These are phyloP conservation scores for Poecilia gillii DNA, from an alignment of 2,797 vertebrate species.

Conservation along the genomic window DNA sequence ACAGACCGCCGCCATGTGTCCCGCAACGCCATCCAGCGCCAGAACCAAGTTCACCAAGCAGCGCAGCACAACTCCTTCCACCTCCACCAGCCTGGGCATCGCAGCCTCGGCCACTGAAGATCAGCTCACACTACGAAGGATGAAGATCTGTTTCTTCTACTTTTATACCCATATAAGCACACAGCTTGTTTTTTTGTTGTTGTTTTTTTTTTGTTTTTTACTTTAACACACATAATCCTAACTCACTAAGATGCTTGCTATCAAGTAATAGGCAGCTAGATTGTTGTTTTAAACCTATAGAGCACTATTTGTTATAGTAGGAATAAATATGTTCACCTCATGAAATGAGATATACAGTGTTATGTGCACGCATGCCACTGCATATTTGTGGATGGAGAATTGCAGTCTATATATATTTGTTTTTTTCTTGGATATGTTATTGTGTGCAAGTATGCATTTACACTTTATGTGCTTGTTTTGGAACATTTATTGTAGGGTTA, in stretches of 20 bases:
- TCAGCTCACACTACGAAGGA: not conserved
- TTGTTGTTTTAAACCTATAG: conserved; percentile 14
- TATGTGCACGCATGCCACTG: conserved; percentile 27
- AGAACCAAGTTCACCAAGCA: conserved; percentile 85
- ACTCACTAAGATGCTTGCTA: conserved; percentile 19
- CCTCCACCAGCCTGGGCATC: conserved; percentile 90
- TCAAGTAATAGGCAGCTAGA: conserved; percentile 48
- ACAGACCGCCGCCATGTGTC: conserved; percentile 77
- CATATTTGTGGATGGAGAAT: conserved; percentile 14
- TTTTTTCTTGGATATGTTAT: conserved; percentile 13
- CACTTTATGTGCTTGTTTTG: conserved; percentile 21
- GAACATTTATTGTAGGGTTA: conserved; percentile 28
- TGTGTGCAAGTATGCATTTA: conserved; percentile 19
- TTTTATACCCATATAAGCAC: conserved; percentile 4
- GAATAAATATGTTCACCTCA: conserved; percentile 35
- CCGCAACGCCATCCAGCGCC: conserved; percentile 85
- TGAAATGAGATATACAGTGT: conserved; percentile 38
- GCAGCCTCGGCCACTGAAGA: conserved; percentile 87
- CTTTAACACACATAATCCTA: conserved; percentile 7
- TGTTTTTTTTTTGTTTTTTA: not conserved
- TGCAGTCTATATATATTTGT: not conserved
- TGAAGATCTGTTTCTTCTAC: not conserved
- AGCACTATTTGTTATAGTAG: conserved; percentile 21
- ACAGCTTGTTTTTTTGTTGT: not conserved
- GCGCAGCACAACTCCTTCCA: conserved; percentile 74